phyloP scores from a whole-genome alignment of 2,113 vertebrate species.

The Dasyprocta punctata region DNA sequence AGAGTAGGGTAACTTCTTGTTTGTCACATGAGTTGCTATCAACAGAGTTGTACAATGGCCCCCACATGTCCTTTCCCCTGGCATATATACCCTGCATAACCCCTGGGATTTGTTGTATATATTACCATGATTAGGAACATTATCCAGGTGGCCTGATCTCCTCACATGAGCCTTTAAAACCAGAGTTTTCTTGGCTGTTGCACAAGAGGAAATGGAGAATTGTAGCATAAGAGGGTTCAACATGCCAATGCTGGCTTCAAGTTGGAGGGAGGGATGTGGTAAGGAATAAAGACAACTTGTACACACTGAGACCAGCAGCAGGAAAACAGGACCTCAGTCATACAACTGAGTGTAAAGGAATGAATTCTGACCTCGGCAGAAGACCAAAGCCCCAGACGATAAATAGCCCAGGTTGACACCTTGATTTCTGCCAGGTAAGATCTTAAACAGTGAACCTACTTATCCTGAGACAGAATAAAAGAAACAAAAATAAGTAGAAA shows the following conservation, averaged over 20 bases:
- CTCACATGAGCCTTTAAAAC: not conserved
- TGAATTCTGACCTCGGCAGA: not conserved
- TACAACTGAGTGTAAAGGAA: not conserved
- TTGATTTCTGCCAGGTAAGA: not conserved
- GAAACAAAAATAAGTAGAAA: not conserved
- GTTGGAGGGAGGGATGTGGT: not conserved
- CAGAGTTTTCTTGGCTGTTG: not conserved
- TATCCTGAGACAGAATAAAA: not conserved
- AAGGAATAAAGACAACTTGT: not conserved
- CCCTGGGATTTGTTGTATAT: not conserved
- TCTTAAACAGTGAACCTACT: not conserved
- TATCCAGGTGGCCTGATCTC: not conserved
- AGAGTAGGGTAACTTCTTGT: not conserved
- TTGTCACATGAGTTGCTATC: not conserved
- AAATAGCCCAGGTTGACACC: not conserved
- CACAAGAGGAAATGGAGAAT: constrained; percentile 1
- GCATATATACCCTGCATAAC: not conserved
- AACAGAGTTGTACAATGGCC: not conserved
- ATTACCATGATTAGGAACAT: not conserved
- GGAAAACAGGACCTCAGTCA: not conserved
- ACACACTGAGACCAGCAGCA: not conserved
- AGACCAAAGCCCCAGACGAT: not conserved
- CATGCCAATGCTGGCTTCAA: not conserved
- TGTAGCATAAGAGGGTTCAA: not conserved
- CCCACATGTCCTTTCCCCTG: not conserved